Evolutionary conservation across 2,888 invertebrate genomes (phyloP).

Genomic region (Melanostoma mellinum): DNA sequence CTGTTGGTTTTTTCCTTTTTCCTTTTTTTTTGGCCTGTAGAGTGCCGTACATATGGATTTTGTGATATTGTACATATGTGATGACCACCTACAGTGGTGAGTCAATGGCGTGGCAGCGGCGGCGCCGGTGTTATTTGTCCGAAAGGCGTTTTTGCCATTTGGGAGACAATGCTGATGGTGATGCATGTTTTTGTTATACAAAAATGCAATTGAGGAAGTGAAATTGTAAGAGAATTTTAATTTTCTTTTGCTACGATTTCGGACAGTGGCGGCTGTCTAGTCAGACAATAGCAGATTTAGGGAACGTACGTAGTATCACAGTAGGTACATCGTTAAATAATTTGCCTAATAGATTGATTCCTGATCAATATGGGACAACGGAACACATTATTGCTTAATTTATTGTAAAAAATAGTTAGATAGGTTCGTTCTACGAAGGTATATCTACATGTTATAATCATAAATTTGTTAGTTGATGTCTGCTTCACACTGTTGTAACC

Average conservation of each 20-base stretch:
- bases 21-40: not conserved
- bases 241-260: constrained; percentile 7
- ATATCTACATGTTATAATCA: too few relatives aligned
- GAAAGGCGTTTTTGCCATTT: constrained; percentile 33
- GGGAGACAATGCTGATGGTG: constrained; percentile 43
- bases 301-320: too few relatives aligned
- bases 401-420: too few relatives aligned
- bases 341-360: too few relatives aligned
- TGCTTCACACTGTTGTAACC: too few relatives aligned
- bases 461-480: too few relatives aligned
- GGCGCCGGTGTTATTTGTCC: constrained; percentile 54
- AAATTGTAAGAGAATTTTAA: constrained; percentile 13
- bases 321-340: too few relatives aligned
- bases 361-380: too few relatives aligned
- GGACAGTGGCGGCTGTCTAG: constrained; percentile 33
- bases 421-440: too few relatives aligned
- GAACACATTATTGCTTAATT: too few relatives aligned
- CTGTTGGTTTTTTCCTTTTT: not conserved
- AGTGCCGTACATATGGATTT: constrained; percentile 45
- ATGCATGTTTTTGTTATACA: constrained; percentile 24
- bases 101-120: constrained; percentile 42
- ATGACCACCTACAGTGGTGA: constrained; percentile 67
- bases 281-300: not conserved
- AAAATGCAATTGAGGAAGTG: constrained; percentile 28
- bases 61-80: constrained; percentile 60